A percentile compares a stretch with the other conserved stretches of the same genome.
These are phyloP conservation scores for Panthera uncia DNA, from an alignment of 2,113 vertebrate species.

Conservation along the genomic window DNA sequence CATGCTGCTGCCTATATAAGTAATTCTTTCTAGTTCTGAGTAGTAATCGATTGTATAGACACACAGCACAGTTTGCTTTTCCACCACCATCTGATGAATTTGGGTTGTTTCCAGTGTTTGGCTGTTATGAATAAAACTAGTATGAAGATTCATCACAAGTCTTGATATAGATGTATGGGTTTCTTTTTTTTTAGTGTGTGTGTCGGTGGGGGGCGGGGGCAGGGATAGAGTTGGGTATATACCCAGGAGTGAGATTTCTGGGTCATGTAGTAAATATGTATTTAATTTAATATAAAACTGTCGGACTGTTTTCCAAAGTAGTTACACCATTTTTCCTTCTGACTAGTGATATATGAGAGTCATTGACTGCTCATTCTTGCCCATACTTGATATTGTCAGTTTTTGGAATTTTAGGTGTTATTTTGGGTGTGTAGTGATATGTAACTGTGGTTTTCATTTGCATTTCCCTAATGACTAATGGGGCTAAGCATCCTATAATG, in stretches of 20 bases:
- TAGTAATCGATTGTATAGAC: neutral
- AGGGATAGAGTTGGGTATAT: neutral
- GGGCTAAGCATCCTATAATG: neutral
- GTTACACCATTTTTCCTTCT: neutral
- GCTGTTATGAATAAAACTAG: neutral
- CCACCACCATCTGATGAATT: neutral
- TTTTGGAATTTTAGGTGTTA: neutral
- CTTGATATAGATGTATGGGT: neutral
- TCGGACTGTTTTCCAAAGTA: neutral
- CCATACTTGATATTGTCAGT: neutral
- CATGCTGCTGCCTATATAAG: neutral
- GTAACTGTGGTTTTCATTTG: neutral
- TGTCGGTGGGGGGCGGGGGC: no score
- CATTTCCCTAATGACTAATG: neutral
- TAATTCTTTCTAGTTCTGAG: neutral
- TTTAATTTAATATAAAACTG: neutral
- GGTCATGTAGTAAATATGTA: neutral
- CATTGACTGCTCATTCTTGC: neutral
- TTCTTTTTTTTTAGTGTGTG: neutral
- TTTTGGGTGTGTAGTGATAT: neutral
- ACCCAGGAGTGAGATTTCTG: neutral
- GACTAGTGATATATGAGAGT: neutral
- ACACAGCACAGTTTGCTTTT: neutral
- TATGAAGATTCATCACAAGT: neutral
- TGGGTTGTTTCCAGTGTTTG: neutral